Evolutionary conservation across 2,797 vertebrate species (phyloP).

Genomic region (Halcyon badia): DNA sequence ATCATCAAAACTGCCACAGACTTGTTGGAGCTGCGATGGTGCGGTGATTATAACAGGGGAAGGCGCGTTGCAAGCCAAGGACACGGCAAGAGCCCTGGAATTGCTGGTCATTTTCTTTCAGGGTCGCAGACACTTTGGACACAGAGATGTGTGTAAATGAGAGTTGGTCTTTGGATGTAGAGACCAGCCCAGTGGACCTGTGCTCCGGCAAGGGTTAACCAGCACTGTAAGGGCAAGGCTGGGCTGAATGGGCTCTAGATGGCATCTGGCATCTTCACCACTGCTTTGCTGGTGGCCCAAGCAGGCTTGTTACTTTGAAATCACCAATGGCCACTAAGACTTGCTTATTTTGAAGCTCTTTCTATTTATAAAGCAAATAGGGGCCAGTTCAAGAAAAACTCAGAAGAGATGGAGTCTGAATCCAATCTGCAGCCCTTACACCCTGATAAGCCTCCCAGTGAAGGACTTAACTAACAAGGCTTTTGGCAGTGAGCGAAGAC

Average conservation of each 20-base stretch:
- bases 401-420: not conserved
- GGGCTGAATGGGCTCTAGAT: rapidly evolving
- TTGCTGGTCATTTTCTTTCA: not conserved
- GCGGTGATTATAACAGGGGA: not conserved
- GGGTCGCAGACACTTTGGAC: not conserved
- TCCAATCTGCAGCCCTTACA: not conserved
- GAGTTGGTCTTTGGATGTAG: not conserved
- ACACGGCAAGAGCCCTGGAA: not conserved
- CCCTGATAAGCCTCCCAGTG: not conserved
- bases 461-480: slow-evolving; percentile 8
- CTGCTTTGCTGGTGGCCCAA: not conserved
- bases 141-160: not conserved
- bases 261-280: not conserved
- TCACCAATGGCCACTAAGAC: not conserved
- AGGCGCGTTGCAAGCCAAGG: not conserved
- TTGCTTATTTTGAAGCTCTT: not conserved
- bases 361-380: not conserved
- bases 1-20: slow-evolving; percentile 30
- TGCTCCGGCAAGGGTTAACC: not conserved
- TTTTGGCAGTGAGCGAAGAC: rapidly evolving
- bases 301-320: not conserved
- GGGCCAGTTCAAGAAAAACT: not conserved
- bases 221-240: not conserved
- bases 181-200: not conserved
- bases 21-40: not conserved